Percentiles rank a stretch among this genome's conserved stretches.
phyloP scores from a whole-genome alignment of 2,888 invertebrate genomes.

The Calameuta idolon region DNA sequence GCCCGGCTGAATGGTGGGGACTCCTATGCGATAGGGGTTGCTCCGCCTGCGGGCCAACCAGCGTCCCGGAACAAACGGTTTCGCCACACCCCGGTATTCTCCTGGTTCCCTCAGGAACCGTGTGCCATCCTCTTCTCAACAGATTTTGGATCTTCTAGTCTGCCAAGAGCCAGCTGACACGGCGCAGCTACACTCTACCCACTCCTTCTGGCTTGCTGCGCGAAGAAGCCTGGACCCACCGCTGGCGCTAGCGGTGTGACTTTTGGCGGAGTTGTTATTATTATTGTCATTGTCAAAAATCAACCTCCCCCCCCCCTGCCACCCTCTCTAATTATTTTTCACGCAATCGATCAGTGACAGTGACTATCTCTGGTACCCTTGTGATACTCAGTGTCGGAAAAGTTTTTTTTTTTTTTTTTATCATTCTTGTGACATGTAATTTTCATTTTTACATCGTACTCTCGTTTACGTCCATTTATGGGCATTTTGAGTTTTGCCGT shows the following conservation, averaged over 20 bases:
- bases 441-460: not conserved
- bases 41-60: constrained; percentile 67
- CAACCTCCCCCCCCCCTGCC: not conserved
- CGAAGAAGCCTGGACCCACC: constrained; percentile 2
- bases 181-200: constrained; percentile 50
- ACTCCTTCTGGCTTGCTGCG: constrained; percentile 27
- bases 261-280: not conserved
- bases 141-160: constrained; percentile 63
- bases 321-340: not conserved
- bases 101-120: constrained; percentile 52
- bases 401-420: not conserved
- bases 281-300: not conserved
- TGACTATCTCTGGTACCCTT: not conserved
- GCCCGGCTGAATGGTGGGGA: constrained; percentile 29
- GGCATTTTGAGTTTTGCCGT: not conserved
- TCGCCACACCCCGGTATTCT: constrained; percentile 64
- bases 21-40: constrained; percentile 60
- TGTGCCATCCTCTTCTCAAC: constrained; percentile 64
- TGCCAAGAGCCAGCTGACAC: constrained; percentile 65
- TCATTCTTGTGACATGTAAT: not conserved
- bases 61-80: constrained; percentile 56
- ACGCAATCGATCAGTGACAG: not conserved
- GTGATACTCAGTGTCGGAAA: not conserved
- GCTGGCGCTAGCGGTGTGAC: not conserved
- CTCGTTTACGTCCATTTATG: not conserved